Base-by-base conservation (phyloP, 2,888 invertebrate genomes). In the Cyaniris semiargus region DNA sequence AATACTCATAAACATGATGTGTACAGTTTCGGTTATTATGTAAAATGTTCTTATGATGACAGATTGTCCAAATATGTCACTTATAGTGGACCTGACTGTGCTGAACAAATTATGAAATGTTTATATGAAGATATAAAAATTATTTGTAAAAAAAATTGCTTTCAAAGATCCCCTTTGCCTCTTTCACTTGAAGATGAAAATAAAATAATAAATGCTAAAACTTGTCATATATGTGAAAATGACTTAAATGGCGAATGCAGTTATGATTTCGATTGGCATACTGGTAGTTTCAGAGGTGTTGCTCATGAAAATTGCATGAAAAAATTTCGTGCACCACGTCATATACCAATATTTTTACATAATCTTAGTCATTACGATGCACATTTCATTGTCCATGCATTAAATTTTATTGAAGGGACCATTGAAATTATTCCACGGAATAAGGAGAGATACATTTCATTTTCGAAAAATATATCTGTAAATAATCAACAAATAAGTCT, bases 371-470 rank as follows among this genome's bases (percentile, higher is more conserved):
- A 76, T 23, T 74, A 76, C 53, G 72, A 76, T 76, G 72, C 76
- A 34, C 34, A 34, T 34, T 34, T 34, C 34, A 34, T 34, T 34
- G 34, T 34, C 34, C 34, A 34, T 6, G 34, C 34, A 34, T 34
- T 34, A 34, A 34, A 34, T 34, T 34, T 34, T 34, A 34, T 34
- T 34, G 34, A 34, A 34, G 34, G 34, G 34, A 34, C 34, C 6
- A 6, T 34, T 34, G 34, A 34, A 34, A 34, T 34, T 48, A 74
- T 76, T 27, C 76, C 78, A 10, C 76, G 76, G 72, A 78, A 76
- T 48, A 78, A 76, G 66, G 76, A 78, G 74, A 76, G 38, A 78
- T 78, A 78, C 38, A 78, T 78, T 34, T 78, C 74, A 27, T 78
- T 78, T 53, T 48, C 34, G 34, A 34, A 34, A 34, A 34, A 34